Conservation (phyloP, 2,797 vertebrate species). For the Sphenopsis melanotis region DNA sequence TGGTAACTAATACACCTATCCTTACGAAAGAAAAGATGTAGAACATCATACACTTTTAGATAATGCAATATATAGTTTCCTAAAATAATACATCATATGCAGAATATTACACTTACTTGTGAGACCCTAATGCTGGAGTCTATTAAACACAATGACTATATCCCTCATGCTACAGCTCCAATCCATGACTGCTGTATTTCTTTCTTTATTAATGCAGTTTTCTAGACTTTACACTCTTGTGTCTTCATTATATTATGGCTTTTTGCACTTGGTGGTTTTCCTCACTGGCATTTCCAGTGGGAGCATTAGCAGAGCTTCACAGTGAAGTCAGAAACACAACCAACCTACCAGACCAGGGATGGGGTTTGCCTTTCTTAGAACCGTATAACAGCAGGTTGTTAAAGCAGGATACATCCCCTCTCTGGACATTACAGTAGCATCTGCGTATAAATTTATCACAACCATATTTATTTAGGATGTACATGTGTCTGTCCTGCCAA, state of each 20-base stretch:
- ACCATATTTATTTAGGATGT: neutral
- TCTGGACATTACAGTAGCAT: neutral
- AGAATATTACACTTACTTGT: neutral
- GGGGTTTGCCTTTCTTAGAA: neutral
- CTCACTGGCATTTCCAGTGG: neutral
- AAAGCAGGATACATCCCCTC: neutral
- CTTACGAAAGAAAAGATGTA: neutral
- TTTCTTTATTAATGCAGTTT: neutral
- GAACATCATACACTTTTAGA: neutral
- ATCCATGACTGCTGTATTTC: neutral
- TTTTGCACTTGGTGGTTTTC: neutral
- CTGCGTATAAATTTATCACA: neutral
- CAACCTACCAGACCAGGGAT: neutral
- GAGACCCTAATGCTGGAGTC: neutral
- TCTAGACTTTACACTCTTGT: neutral
- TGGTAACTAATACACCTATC: neutral
- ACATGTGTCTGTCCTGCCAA: neutral
- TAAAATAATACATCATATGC: neutral
- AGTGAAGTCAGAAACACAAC: neutral
- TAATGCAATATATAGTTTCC: neutral
- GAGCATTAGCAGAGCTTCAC: neutral
- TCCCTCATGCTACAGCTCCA: neutral
- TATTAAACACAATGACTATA: neutral
- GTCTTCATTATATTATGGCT: neutral
- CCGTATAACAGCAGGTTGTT: neutral